Evolutionary conservation across 2,797 vertebrate genomes (phyloP).

Genomic region (Sylvia borin): DNA sequence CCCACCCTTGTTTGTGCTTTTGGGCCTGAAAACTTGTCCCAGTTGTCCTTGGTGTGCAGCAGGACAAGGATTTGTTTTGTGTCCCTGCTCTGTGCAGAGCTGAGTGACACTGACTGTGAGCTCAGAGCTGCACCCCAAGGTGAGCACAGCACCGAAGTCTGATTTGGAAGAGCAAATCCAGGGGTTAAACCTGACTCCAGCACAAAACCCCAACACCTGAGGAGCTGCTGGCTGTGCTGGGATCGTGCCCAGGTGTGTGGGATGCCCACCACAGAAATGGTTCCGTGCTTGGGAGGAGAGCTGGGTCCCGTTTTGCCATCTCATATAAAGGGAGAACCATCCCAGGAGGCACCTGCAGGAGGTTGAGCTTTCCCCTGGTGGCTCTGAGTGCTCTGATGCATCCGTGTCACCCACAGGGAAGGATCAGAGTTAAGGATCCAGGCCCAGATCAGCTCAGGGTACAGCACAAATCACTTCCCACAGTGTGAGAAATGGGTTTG

Average conservation of each 20-base stretch:
- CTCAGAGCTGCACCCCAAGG: too few species aligned
- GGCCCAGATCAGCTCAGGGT: neutral
- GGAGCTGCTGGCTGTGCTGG: neutral
- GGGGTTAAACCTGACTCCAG: neutral
- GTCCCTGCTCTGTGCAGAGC: too few species aligned
- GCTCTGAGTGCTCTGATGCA: neutral
- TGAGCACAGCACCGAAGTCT: neutral
- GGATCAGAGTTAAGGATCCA: neutral
- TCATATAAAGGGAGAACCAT: neutral
- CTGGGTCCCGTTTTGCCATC: rapidly evolving
- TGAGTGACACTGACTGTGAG: too few species aligned
- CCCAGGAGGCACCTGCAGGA: neutral
- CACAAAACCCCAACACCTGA: neutral
- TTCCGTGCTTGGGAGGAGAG: neutral
- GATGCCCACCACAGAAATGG: neutral
- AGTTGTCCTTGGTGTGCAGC: too few species aligned
- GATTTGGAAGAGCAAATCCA: neutral
- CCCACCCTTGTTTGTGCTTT: too few species aligned
- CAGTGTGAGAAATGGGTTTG: neutral
- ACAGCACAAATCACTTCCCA: neutral
- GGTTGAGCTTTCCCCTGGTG: neutral
- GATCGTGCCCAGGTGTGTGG: neutral
- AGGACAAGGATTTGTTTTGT: too few species aligned
- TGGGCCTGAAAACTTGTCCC: too few species aligned
- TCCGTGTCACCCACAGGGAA: neutral